Percentiles rank a stretch among this genome's conserved stretches.
Conservation (phyloP, 2,113 vertebrate species). For the Calyptomena viridis region DNA sequence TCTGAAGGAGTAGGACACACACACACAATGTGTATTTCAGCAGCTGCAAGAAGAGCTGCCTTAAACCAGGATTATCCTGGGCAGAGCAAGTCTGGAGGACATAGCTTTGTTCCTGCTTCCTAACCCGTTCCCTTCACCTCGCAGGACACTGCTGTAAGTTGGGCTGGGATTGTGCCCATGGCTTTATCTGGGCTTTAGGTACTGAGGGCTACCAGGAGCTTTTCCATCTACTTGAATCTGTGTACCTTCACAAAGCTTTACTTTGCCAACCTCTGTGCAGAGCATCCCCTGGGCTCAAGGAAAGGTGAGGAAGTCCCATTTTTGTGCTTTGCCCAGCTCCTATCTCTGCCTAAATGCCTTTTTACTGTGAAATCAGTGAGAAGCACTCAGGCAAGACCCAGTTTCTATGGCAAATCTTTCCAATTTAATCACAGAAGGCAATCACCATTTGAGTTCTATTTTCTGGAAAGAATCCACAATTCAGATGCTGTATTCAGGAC, state of each 20-base stretch:
- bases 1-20: not conserved
- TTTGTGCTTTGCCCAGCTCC: not conserved
- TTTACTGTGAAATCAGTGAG: not conserved
- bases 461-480: not conserved
- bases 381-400: not conserved
- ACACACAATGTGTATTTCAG: too few species aligned
- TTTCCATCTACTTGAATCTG: not conserved
- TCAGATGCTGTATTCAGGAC: slow-evolving; percentile 3
- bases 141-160: not conserved
- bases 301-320: not conserved
- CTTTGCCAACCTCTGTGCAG: not conserved
- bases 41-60: not conserved
- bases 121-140: not conserved
- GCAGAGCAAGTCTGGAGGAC: not conserved
- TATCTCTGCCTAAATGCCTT: not conserved
- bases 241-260: not conserved
- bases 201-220: not conserved
- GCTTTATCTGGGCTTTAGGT: not conserved
- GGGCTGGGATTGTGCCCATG: not conserved
- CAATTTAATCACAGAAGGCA: not conserved
- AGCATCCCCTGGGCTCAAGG: not conserved
- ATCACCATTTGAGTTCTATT: not conserved
- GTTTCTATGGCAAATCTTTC: not conserved
- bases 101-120: not conserved
- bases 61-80: not conserved